These are phyloP conservation scores for Lates calcarifer DNA, from an alignment of 2,113 vertebrate species.

Conservation along the genomic window DNA sequence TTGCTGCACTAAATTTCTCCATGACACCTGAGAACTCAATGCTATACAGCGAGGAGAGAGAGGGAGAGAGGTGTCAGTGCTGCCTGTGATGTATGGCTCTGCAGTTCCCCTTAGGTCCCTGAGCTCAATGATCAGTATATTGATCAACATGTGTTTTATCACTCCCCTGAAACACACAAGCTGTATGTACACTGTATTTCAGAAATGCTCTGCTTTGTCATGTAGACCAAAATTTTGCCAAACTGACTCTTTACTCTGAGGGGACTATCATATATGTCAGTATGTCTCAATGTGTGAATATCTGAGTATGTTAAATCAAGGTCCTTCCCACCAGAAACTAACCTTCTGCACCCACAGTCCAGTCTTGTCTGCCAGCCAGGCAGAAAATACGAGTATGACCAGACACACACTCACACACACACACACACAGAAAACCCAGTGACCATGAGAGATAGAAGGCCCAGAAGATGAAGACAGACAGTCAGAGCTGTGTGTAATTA, in stretches of 20 bases:
- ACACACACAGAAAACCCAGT: conserved; percentile 34
- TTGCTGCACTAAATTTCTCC: conserved; percentile 12
- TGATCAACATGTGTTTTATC: conserved; percentile 76
- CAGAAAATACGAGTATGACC: conserved; percentile 50
- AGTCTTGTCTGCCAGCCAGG: conserved; percentile 18
- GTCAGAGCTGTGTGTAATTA: conserved; percentile 71
- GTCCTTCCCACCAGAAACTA: not conserved
- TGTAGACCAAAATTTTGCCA: not conserved
- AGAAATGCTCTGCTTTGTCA: not conserved
- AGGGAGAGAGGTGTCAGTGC: conserved; percentile 40
- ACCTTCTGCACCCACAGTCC: conserved; percentile 8
- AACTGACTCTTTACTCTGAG: not conserved
- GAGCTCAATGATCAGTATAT: conserved; percentile 73
- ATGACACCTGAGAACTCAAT: conserved; percentile 10
- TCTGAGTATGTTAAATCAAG: not conserved
- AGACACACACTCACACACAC: conserved; percentile 30
- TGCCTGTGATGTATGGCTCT: conserved; percentile 68
- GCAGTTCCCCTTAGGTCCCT: conserved; percentile 57
- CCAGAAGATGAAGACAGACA: conserved; percentile 69
- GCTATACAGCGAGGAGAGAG: conserved; percentile 18
- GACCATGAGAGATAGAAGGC: conserved; percentile 63
- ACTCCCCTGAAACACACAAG: conserved; percentile 49
- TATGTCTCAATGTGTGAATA: not conserved
- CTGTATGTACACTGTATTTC: not conserved
- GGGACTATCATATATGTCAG: not conserved